Evolutionary conservation across 1,140 invertebrate genomes (phyloP), one percentile per base, ranked within the genome.

Genomic region (Cyphomyrmex costatus): DNA sequence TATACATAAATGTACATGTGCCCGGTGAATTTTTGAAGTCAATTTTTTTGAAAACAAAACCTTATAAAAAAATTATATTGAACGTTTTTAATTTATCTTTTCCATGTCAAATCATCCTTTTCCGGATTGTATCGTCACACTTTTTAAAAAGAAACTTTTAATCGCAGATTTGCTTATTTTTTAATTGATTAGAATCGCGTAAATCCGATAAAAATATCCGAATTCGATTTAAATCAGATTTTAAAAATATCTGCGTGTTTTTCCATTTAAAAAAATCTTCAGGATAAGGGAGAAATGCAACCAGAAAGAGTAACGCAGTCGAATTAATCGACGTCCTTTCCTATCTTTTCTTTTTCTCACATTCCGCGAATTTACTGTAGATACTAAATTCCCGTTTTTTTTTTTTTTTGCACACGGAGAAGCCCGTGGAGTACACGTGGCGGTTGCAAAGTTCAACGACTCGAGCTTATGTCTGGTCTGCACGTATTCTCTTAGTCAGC

Each of bases 391-490:
- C 66, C 12, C 10, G 8, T 30, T 14, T 82, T 82, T 80, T 46
- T 10, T 79, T 79, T 66, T 42, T 46, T 68, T 36, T 49, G 68
- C 79, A 83, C n/a, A 33, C 21, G 56, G 10, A 56, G 16, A 14
- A 24, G 12, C 19, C 12, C 21, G 4, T n/a, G 33, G 33, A 21
- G 16, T 49, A 82, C 56, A 83, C 68, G 79, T 74, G 68, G 36
- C 68, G 68, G n/a, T 24, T 73, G 53, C 53, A 33, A 73, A 61
- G 79, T 83, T 83, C 79, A 83, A 83, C 24, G 79, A 83, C 79
- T 33, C 27, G 24, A 33, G 27, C 53, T 60, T 71, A 36, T 58
- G 14, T 73, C 36, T 42, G 36, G 5, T 27, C 36, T 60, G 24
- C 19, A 60, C 33, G 66, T 49, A 74, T 49, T 83, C 19, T 49